Conservation (phyloP, 1,140 invertebrate species). For the Caenorhabditis tropicalis region DNA sequence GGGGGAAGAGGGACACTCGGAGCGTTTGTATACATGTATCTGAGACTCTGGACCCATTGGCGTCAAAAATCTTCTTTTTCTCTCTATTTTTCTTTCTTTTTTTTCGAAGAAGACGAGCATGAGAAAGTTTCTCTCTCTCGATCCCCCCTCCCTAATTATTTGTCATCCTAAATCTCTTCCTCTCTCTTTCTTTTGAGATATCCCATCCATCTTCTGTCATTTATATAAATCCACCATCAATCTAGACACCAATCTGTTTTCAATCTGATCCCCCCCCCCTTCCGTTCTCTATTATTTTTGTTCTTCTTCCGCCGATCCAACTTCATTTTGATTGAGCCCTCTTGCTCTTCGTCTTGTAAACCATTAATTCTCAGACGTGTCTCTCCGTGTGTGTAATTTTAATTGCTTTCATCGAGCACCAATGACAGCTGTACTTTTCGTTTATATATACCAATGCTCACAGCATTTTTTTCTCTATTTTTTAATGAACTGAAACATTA, state of each 20-base stretch:
- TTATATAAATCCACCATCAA: neutral
- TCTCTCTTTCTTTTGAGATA: neutral
- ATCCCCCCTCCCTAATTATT: neutral
- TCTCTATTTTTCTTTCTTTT: neutral
- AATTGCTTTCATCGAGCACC: neutral
- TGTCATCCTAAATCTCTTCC: constrained; percentile 23
- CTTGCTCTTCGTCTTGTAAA: neutral
- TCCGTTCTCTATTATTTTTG: too few species aligned
- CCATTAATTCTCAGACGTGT: neutral
- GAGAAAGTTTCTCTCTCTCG: neutral
- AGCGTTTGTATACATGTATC: neutral
- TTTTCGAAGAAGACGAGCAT: neutral
- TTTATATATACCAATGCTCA: neutral
- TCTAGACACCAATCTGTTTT: too few species aligned
- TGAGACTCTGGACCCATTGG: neutral
- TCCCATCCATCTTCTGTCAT: constrained; percentile 22
- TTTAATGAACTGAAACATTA: too few species aligned
- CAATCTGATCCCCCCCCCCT: too few species aligned
- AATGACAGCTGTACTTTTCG: constrained; percentile 11
- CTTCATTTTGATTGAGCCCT: neutral
- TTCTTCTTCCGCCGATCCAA: too few species aligned
- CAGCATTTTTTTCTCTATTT: too few species aligned
- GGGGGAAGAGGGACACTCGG: too few species aligned
- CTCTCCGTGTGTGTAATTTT: constrained; percentile 23
- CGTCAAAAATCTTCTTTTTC: constrained; percentile 23